Conservation (phyloP, 1,140 invertebrate genomes). For the Cataglyphis hispanica region DNA sequence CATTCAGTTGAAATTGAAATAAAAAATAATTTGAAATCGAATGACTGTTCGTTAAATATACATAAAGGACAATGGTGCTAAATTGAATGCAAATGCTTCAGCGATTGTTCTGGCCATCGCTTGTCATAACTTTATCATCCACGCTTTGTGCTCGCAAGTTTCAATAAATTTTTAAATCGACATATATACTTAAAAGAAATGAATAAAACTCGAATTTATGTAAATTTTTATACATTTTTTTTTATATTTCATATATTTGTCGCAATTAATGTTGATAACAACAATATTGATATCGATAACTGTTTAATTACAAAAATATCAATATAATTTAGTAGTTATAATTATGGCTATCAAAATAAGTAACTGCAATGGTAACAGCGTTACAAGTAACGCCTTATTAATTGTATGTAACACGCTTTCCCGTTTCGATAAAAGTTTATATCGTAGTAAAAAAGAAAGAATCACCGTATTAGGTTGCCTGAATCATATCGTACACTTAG, state of each 20-base stretch:
- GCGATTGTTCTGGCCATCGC: not conserved
- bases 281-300: not conserved
- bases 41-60: not conserved
- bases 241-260: not conserved
- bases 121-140: not conserved
- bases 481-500: not conserved
- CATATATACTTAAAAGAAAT: too few relatives aligned
- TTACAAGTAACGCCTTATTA: too few relatives aligned
- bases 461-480: not conserved
- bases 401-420: too few relatives aligned
- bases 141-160: not conserved
- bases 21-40: not conserved
- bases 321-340: too few relatives aligned
- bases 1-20: too few relatives aligned
- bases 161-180: conserved; percentile 14
- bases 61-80: not conserved
- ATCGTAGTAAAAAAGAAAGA: conserved; percentile 10
- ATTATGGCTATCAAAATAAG: too few relatives aligned
- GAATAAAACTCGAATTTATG: not conserved
- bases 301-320: too few relatives aligned
- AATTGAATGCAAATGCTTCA: not conserved
- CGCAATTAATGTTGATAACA: not conserved
- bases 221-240: conserved; percentile 18
- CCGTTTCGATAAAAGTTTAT: not conserved
- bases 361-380: too few relatives aligned